Conservation (phyloP, 2,113 vertebrate species). For the Thamnophis sirtalis region DNA sequence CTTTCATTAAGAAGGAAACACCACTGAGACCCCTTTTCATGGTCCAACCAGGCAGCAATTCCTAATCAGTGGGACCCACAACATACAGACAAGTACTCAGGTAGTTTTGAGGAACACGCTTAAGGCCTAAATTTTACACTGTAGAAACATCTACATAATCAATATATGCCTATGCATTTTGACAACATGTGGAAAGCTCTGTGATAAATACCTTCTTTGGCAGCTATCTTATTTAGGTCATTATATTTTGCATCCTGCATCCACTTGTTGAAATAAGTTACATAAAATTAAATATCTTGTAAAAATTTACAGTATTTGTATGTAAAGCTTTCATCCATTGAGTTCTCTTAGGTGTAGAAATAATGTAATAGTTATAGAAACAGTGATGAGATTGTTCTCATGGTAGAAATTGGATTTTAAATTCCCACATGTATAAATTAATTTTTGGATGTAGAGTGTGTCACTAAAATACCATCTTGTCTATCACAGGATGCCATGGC, state of each 20-base stretch:
- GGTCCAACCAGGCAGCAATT: not conserved
- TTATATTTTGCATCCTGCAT: not conserved
- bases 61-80: not conserved
- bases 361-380: not conserved
- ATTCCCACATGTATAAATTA: not conserved
- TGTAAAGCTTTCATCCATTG: not conserved
- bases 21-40: not conserved
- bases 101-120: not conserved
- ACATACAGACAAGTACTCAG: not conserved
- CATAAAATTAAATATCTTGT: not conserved
- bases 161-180: not conserved
- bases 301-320: not conserved
- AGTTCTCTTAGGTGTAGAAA: not conserved
- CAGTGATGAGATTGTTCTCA: not conserved
- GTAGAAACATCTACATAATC: not conserved
- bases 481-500: constrained; percentile 89
- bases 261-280: not conserved
- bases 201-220: not conserved
- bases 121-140: not conserved
- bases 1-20: not conserved
- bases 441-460: not conserved
- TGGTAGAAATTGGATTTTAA: not conserved
- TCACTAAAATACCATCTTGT: constrained; percentile 8
- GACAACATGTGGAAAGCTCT: not conserved
- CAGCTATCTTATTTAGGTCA: not conserved